Evolutionary conservation across 2,113 vertebrate genomes (phyloP), one percentile per base, ranked within the genome.

Genomic region (Sebastes schlegelii): DNA sequence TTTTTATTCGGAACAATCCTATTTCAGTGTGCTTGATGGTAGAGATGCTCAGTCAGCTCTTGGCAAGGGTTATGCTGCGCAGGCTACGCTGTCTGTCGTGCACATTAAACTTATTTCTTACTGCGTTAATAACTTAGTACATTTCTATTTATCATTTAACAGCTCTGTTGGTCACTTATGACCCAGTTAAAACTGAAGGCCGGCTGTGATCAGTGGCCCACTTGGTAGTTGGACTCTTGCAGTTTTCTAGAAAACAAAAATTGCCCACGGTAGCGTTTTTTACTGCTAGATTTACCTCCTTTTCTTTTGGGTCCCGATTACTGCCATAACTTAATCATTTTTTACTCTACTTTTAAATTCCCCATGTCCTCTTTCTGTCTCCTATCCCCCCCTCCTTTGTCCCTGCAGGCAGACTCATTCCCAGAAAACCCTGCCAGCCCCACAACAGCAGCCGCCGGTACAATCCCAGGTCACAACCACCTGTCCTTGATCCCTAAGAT

Each of bases 401-500:
- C 96, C 96, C 95, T 95, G 95, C 96, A 96, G 96, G 95, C 96
- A 94, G 96, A 95, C 95, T 95, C 89, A 4, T 34, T 34, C 34
- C 34, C 34, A 83, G 96, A 96, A 96, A 96, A 95, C 88, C 79
- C 26, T 23, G 11, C 90, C 95, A 96, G 88, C 89, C 62, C 52
- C 3, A 4, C 55, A 51, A 10, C 52, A 54, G 68, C 67, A 63
- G 45, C 96, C 95, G 68, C 88, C 93, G 0, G 57, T 71, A 0
- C 43, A 34, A 21, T 94, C 95, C 19, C 77, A 94, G 4, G 94
- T 97, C 82, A 95, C 19, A 95, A 4, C 93, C 95, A 95, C 88
- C 95, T 92, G 3, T 96, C 69, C 93, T 95, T 74, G 97, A 97
- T 97, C 93, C 96, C 96, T 16, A 96, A 97, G 61, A 95, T 97